Percentiles rank a stretch among this genome's conserved stretches.
Conservation (phyloP, 2,797 vertebrate genomes). For the Acropternis orthonyx region DNA sequence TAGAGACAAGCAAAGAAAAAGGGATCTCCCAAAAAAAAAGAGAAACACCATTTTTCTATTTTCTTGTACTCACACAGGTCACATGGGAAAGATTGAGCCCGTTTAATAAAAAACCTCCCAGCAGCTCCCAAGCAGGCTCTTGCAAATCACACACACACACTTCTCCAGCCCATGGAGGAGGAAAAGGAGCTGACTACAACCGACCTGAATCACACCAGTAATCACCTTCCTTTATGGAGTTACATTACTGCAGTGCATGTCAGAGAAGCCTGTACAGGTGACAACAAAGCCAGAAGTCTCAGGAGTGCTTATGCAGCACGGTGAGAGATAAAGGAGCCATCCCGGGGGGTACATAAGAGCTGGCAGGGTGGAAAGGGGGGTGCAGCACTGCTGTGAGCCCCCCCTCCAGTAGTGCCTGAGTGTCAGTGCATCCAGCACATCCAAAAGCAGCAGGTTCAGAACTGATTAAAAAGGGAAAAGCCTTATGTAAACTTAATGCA, state of each 20-base stretch:
- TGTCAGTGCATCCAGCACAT: not conserved
- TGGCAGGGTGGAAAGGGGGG: not conserved
- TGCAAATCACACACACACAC: not conserved
- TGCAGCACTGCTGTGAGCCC: not conserved
- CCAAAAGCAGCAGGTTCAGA: not conserved
- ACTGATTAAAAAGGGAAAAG: conserved; percentile 36
- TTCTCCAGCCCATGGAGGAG: not conserved
- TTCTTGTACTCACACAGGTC: not conserved
- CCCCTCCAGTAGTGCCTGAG: accelerated
- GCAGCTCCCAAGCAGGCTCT: not conserved
- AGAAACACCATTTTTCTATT: not conserved
- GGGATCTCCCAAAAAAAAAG: not conserved
- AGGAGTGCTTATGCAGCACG: not conserved
- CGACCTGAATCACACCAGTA: not conserved
- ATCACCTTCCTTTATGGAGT: accelerated
- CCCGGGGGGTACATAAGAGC: not conserved
- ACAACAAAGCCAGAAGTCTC: not conserved
- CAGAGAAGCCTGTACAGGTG: not conserved
- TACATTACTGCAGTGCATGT: accelerated
- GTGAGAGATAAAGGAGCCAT: not conserved
- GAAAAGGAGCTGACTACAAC: not conserved
- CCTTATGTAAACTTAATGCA: conserved; percentile 61
- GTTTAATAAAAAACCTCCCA: not conserved
- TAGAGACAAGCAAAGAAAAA: not conserved
- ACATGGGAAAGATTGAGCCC: not conserved